Conservation (phyloP, 2,888 invertebrate species). For the Acrobasis consociella region DNA sequence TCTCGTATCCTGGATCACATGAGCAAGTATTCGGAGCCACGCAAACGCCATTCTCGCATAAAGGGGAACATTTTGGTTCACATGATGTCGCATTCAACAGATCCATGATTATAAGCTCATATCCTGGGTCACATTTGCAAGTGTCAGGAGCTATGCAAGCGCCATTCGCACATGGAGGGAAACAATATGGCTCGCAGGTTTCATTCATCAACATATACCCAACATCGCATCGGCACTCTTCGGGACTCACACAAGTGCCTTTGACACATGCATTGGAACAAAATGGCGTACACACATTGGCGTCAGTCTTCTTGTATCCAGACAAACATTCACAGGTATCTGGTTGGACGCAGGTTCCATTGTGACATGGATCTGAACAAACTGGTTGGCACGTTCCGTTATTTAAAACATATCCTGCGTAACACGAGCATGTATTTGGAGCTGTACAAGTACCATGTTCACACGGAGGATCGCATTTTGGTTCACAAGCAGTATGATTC, state of each 20-base stretch:
- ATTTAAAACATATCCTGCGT: slow-evolving; percentile 31
- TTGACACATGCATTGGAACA: slow-evolving; percentile 27
- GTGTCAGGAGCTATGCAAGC: slow-evolving; percentile 53
- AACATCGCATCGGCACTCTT: slow-evolving; percentile 37
- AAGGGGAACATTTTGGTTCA: background rate
- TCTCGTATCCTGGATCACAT: background rate
- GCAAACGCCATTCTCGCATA: background rate
- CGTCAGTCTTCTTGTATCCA: slow-evolving; percentile 28
- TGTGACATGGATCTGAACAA: slow-evolving; percentile 31
- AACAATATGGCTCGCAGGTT: slow-evolving; percentile 25
- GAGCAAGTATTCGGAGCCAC: background rate
- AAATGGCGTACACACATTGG: slow-evolving; percentile 11
- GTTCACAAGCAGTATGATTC: background rate
- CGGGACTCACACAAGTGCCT: slow-evolving; percentile 28
- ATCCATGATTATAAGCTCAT: slow-evolving; percentile 22
- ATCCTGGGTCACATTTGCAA: slow-evolving; percentile 46
- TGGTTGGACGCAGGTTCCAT: slow-evolving; percentile 34
- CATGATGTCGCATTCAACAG: background rate
- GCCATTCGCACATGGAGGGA: slow-evolving; percentile 48
- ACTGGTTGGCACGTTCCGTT: slow-evolving; percentile 29
- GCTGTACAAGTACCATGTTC: background rate
- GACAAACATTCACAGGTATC: slow-evolving; percentile 33
- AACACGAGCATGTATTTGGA: slow-evolving; percentile 14
- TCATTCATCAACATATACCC: slow-evolving; percentile 12
- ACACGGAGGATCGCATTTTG: background rate